Base-by-base conservation (phyloP, 2,797 vertebrate genomes). In the Epinephelus coioides region DNA sequence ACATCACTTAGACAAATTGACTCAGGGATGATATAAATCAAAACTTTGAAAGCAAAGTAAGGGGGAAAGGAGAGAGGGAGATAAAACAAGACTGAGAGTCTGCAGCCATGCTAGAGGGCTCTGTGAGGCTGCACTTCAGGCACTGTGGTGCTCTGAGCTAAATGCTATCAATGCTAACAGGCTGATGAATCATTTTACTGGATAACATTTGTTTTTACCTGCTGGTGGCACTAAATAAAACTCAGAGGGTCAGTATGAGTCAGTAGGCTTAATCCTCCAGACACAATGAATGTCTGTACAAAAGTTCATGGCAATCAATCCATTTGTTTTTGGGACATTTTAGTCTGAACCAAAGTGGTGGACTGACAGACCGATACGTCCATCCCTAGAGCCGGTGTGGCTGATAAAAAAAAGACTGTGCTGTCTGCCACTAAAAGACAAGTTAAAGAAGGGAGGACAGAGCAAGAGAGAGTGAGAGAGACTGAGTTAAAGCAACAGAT, bases 1-100 rank as follows among this genome's bases (percentile, higher is more conserved):
- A 53, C 73, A 69, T 85, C 82, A 85, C 78, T 86, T 77, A 76
- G 50, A 66, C 65, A 86, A 86, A 86, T 51, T 80, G 66, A 88
- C 63, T 83, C 27, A 11, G 49, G 64, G 73, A 30, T 64, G 55
- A 85, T 65, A 66, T 76, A 68, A 84, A 82, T 84, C 63, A 67
- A 51, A 83, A 64, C 59, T 82, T 62, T 62, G 9, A 25, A 43
- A 56, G 49, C 34, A n/a, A 57, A 60, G 21, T 49, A 47, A 63
- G 17, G 51, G 61, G 8, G 18, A 30, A 50, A 15, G 34, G 51
- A 70, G 15, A 15, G 18, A 43, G 21, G 49, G 40, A 55, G 21
- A 57, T 49, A 59, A 50, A 67, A 61, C 40, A 46, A 23, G 38
- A 38, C 34, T 14, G 10, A 70, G 17, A 61, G 63, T 30, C 17